Base-by-base conservation (phyloP, 2,113 vertebrate genomes). In the Rattus rattus region DNA sequence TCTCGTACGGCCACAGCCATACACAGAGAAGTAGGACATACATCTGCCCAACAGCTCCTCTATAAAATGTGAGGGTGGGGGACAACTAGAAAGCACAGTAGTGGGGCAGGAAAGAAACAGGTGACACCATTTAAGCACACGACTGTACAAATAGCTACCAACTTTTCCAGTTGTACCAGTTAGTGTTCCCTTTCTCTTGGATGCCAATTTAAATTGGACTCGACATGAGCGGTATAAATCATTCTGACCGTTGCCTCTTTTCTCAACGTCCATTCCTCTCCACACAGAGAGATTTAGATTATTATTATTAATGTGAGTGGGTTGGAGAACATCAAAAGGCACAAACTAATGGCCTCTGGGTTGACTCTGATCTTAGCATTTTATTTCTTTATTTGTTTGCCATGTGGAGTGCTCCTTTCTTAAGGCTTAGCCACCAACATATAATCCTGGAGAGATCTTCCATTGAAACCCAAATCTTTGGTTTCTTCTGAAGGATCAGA, bases 321-420 rank as follows among this genome's bases (percentile, higher is more conserved):
- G 14, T 14, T 94, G 54, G 70, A 36, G 59, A 30, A 61, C 26
- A 88, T 85, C 54, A 85, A 56, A 95, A 95, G 79, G 94, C 28
- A 90, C 13, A 77, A 92, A 85, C 80, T 33, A 43, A 75, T 69
- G 56, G 52, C 4, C 56, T 91, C 26, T 84, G 56, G 59, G 72
- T 85, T 85, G 65, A 95, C 92, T 84, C 52, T 86, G 77, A 94
- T 63, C 52, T 94, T 14, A 81, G 26, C 80, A 67, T 89, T 96
- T 95, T 67, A n/a, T 87, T 92, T 61, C 54, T 79, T 89, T 91
- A 65, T 54, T 61, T 92, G 63, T 59, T 65, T 88, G 87, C 87
- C 87, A 89, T 88, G 47, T 10, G 94, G 39, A 61, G 49, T 12
- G 5, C 39, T 76, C n/a, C 47, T 54, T 92, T 92, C 93, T 56